Evolutionary conservation across 2,888 invertebrate genomes (phyloP).

Genomic region (Ichneumoninae sp.): DNA sequence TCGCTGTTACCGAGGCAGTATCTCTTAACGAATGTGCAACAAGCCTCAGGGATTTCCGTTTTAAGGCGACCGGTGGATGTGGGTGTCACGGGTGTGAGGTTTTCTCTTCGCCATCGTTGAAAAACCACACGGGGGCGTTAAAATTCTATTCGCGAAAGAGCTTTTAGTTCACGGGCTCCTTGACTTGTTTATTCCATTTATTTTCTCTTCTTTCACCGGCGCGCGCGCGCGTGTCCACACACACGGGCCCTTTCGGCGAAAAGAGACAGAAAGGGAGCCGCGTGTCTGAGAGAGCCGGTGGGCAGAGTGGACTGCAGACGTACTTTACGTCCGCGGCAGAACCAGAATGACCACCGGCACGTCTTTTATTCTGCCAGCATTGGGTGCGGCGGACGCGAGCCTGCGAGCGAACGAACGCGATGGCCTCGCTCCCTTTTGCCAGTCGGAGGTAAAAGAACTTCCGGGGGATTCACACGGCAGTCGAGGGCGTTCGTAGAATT

Average conservation of each 20-base stretch:
- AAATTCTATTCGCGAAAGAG: constrained; percentile 51
- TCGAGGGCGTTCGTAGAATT: constrained; percentile 36
- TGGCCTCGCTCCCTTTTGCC: background rate
- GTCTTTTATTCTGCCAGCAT: constrained; percentile 36
- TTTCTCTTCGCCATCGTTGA: constrained; percentile 26
- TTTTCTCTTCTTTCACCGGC: constrained; percentile 29
- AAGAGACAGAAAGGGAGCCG: constrained; percentile 8
- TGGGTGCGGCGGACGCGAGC: constrained; percentile 24
- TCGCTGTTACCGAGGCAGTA: background rate
- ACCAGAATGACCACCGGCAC: constrained; percentile 28
- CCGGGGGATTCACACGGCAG: constrained; percentile 28
- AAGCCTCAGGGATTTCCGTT: background rate
- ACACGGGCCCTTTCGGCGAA: background rate
- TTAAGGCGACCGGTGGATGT: background rate
- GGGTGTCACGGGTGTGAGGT: background rate
- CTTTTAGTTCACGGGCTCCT: constrained; percentile 52
- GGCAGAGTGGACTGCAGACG: constrained; percentile 42
- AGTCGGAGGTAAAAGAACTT: constrained; percentile 38
- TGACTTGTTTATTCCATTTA: constrained; percentile 48
- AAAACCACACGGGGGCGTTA: constrained; percentile 18
- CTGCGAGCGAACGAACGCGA: constrained; percentile 1
- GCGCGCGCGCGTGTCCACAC: background rate
- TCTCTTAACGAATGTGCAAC: background rate
- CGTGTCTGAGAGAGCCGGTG: constrained; percentile 19
- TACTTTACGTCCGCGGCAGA: constrained; percentile 25